Evolutionary conservation across 1,140 invertebrate genomes (phyloP).

Genomic region (Apis cerana): DNA sequence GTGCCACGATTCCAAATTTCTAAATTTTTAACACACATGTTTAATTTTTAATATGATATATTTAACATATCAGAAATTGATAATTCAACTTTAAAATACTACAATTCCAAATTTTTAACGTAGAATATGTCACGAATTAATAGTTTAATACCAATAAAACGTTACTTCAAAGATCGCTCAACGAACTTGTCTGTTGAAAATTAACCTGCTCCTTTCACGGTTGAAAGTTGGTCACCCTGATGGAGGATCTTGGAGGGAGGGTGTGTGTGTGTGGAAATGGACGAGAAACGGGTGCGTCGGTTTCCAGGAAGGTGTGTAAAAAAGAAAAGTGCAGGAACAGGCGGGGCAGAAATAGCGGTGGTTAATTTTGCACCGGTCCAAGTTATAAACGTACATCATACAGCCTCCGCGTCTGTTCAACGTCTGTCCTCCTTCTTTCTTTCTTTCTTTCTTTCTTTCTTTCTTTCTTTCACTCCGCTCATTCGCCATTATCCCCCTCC

Average conservation of each 20-base stretch:
- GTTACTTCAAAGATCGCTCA: too few species aligned
- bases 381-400: constrained; percentile 71
- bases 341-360: constrained; percentile 64
- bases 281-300: constrained; percentile 1
- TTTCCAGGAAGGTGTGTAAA: constrained; percentile 38
- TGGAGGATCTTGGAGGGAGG: neutral
- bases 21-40: too few species aligned
- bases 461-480: neutral
- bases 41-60: too few species aligned
- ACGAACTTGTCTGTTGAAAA: too few species aligned
- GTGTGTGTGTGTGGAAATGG: neutral
- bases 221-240: too few species aligned
- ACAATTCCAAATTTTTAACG: too few species aligned
- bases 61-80: too few species aligned
- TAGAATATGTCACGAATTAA: too few species aligned
- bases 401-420: constrained; percentile 68
- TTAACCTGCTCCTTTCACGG: too few species aligned
- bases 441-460: constrained; percentile 6
- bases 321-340: constrained; percentile 64
- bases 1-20: too few species aligned
- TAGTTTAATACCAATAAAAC: too few species aligned
- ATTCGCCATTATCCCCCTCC: neutral
- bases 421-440: constrained; percentile 59
- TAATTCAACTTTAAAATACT: too few species aligned
- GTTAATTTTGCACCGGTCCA: constrained; percentile 68